Evolutionary conservation across 2,797 vertebrate species (phyloP), one percentile per base, ranked within the genome.

Genomic region (Leptatherina wallacei): DNA sequence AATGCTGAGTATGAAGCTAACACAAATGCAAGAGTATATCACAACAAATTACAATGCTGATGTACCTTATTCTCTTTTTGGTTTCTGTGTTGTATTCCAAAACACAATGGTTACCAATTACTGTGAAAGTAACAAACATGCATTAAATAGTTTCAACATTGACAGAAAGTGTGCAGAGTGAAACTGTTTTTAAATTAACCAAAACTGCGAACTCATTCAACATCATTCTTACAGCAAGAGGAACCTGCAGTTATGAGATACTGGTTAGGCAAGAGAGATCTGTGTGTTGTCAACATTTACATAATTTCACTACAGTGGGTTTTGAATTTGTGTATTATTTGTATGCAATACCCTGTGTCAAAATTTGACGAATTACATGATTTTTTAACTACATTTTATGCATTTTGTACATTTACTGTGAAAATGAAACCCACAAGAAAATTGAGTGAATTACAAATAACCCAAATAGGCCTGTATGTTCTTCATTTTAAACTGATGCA

Each of bases 171-270:
- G 22, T 4, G 49, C 30, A 65, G 71, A 73, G 20, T 33, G 52
- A 82, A 73, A 84, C 51, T 32, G 24, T 65, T 65, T 57, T n/a
- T 36, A 20, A 75, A 66, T 61, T 13, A 65, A 61, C 49, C 18
- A 49, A 70, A 81, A 59, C 65, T 80, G 74, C 81, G 65, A 3
- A 78, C 14, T 83, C 68, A 74, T 60, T 42, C 64, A 56, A 73
- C 69, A 11, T 22, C 2, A 22, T 20, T 80, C 38, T 64, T 61
- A 55, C 61, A 72, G 72, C 61, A 77, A 88, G 85, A 85, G 87
- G 85, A 90, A 89, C 60, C 66, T 61, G 59, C 33, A 16, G 78
- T 73, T 72, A 29, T 65, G 75, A 82, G 68, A 65, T 69, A n/a
- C 18, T 18, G 51, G 62, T 85, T 77, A 67, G n/a, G 75, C 73